Evolutionary conservation across 53 echinoderm and acorn worm species (phyloP).

Genomic region (Luidia sarsii): DNA sequence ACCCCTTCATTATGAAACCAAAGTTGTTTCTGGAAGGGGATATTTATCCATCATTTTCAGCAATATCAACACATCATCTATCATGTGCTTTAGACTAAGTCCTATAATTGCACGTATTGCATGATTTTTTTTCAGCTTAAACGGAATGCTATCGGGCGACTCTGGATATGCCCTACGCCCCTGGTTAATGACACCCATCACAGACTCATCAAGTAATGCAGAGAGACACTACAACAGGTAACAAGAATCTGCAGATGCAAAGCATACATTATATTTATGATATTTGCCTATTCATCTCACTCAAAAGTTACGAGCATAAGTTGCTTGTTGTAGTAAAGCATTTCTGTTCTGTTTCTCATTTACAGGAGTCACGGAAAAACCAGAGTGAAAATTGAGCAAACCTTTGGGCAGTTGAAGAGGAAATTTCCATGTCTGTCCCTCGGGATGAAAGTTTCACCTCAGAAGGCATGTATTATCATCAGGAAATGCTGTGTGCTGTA

Average conservation of each 20-base stretch:
- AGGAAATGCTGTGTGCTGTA: constrained; percentile 13
- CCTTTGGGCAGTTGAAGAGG: constrained; percentile 24
- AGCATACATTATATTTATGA: too few relatives aligned
- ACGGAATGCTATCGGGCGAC: constrained; percentile 34
- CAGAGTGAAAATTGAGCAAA: constrained; percentile 16
- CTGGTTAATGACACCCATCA: constrained; percentile 53
- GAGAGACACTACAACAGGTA: constrained; percentile 37
- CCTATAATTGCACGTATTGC: too few relatives aligned
- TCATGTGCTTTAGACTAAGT: too few relatives aligned
- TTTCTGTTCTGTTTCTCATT: neutral
- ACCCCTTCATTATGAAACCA: too few relatives aligned
- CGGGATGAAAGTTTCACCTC: constrained; percentile 17
- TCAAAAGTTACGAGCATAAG: too few relatives aligned
- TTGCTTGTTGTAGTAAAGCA: too few relatives aligned
- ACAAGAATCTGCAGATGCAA: too few relatives aligned
- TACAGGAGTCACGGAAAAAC: constrained; percentile 1
- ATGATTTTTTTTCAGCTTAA: too few relatives aligned
- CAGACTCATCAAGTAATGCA: constrained; percentile 16
- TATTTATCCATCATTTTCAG: too few relatives aligned
- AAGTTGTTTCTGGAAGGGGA: too few relatives aligned
- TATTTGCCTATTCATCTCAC: too few relatives aligned
- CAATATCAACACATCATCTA: too few relatives aligned
- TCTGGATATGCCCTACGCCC: constrained; percentile 42
- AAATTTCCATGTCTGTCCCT: constrained; percentile 26
- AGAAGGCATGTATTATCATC: constrained; percentile 6